Evolutionary conservation across 1,140 invertebrate species (phyloP), one percentile per base, ranked within the genome.

Genomic region (Alviniconcha marisindica): DNA sequence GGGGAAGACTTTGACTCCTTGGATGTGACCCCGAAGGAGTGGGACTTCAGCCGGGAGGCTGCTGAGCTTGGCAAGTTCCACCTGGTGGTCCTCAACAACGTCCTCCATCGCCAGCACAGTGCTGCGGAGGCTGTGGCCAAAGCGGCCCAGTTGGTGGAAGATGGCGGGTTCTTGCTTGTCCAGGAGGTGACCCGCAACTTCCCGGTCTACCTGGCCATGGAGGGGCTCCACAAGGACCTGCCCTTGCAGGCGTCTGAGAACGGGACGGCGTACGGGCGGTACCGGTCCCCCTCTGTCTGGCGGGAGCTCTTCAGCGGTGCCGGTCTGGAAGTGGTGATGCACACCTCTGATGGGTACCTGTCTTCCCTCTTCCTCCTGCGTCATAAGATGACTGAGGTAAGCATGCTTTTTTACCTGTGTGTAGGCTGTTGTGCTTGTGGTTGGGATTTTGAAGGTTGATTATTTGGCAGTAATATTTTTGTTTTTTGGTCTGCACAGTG

Each of bases 81-180:
- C 82, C 83, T 94, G 0, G 84, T 93, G 21, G 84, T 94, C 36
- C 88, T 89, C 18, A 90, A 90, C 71, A 91, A 93, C 84, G 77
- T 92, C 54, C 88, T 94, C 31, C 91, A 89, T 85, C 90, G 87
- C 60, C 91, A 94, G 60, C 54, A 88, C 44, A 88, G 94, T 80
- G 88, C 94, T 38, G 78, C 81, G 14, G 81, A 87, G 33, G 88
- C 90, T 28, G 84, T 95, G 10, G 63, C 89, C 73, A 90, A 90
- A 33, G 81, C 97, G 56, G 91, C 93, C 3, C 92, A 92, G n/a
- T 94, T 96, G 38, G 89, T 98, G 2, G 95, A 95, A 85, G 91
- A 95, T 0, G 95, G 95, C 66, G 97, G 97, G 28, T 96, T 97
- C 89, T 84, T 97, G 1, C 93, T 98, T 56, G 92, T 97, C 12